Base-by-base conservation (phyloP, 2,113 vertebrate species). In the Lepisosteus oculatus region DNA sequence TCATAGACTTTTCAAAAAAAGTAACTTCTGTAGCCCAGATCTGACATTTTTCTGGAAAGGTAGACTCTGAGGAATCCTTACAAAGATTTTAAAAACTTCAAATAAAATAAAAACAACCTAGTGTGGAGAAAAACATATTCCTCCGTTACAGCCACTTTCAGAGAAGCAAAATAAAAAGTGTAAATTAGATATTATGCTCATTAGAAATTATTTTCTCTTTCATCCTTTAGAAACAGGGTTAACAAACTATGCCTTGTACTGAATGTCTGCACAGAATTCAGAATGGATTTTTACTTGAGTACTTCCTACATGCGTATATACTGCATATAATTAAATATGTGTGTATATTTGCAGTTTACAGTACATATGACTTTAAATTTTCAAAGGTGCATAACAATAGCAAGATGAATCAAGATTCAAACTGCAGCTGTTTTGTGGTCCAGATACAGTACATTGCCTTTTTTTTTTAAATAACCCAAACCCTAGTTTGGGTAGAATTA, bases 21-120 rank as follows among this genome's bases (percentile, higher is more conserved):
- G 78, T 76, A 79, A 79, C 73, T 81, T 84, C 55, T 67, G 72
- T 71, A 80, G 55, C 41, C 11, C 57, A 81, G 63, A 81, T 79
- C 70, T 88, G 82, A 88, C 74, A 74, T 79, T 68, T 85, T 84
- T 88, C 78, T 78, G 75, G 74, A 77, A 83, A 81, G 76, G 61
- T 81, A 75, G 75, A 61, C 74, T 85, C 79, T 61, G 70, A 85
- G 82, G 79, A 79, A 82, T 88, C 41, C 75, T 61, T 80, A 80
- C 12, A 84, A 75, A 85, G 72, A 79, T 82, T 74, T 86, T 81
- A 72, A 75, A 76, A 85, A 80, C 74, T 85, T 86, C 75, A 87
- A 72, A 73, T 86, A 73, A 87, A 86, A 84, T 79, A 72, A 80
- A 87, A 84, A 67, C 17, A 68, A 64, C 84, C 78, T 79, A 56